These are phyloP conservation scores for Hydractinia symbiolongicarpus DNA, from an alignment of 30 jellyfish, hydroid and myxozoan species.

Conservation along the genomic window DNA sequence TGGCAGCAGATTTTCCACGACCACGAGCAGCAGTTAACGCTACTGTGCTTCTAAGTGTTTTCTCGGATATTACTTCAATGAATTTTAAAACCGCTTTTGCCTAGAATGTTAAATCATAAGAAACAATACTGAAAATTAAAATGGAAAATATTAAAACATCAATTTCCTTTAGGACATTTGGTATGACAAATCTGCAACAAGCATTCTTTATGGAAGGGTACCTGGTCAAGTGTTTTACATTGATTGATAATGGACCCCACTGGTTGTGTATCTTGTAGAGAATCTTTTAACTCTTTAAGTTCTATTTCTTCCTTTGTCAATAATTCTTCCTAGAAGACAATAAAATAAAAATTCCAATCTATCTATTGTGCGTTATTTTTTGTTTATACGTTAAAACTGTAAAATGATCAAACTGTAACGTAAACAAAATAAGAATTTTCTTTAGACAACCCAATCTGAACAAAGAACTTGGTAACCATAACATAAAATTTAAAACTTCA, in stretches of 20 bases:
- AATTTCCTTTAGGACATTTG: no score
- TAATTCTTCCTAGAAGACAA: conserved; percentile 49
- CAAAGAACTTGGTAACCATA: no score
- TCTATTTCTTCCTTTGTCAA: conserved; percentile 66
- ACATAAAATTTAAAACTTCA: no score
- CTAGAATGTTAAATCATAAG: conserved; percentile 24
- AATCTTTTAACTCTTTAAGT: conserved; percentile 75
- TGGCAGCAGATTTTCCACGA: conserved; percentile 94
- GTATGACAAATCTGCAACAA: no score
- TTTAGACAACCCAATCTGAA: no score
- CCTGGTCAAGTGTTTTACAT: conserved; percentile 97
- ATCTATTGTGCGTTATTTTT: background rate
- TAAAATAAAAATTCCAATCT: background rate
- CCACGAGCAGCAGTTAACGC: conserved; percentile 98
- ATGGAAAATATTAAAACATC: background rate
- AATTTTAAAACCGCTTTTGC: conserved; percentile 83
- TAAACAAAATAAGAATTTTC: no score
- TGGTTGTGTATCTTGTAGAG: conserved; percentile 95
- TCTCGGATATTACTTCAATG: conserved; percentile 88
- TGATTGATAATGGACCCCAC: conserved; percentile 75
- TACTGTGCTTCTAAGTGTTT: conserved; percentile 82
- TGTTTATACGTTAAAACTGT: no score
- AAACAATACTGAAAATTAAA: background rate
- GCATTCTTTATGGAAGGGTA: background rate
- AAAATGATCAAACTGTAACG: no score